Conservation (phyloP, 2,888 invertebrate genomes). For the Scaptodrosophila latifasciaeformis region DNA sequence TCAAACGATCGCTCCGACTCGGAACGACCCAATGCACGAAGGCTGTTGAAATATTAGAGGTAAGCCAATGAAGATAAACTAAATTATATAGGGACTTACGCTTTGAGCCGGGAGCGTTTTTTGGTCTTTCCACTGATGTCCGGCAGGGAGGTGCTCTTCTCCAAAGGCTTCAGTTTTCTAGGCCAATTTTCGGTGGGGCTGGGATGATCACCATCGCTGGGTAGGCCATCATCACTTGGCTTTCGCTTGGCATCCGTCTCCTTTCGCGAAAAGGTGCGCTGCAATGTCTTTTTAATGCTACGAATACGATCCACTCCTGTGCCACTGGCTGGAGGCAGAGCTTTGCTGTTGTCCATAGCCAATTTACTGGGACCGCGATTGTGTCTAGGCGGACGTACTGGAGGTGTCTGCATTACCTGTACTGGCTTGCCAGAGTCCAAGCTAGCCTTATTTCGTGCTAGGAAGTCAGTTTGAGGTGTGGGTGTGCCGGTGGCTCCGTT, state of each 20-base stretch:
- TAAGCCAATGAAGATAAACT: background rate
- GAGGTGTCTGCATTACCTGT: constrained; percentile 32
- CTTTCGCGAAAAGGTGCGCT: constrained; percentile 77
- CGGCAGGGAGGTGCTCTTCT: constrained; percentile 89
- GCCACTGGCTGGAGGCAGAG: constrained; percentile 18
- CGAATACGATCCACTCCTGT: constrained; percentile 64
- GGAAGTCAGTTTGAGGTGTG: constrained; percentile 72
- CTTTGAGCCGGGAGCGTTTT: constrained; percentile 81
- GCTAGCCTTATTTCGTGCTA: constrained; percentile 66
- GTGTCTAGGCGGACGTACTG: constrained; percentile 64
- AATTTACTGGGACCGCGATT: constrained; percentile 52
- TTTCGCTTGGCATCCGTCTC: constrained; percentile 62
- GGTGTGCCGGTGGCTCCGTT: constrained; percentile 29
- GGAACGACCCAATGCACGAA: constrained; percentile 77
- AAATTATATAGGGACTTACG: constrained; percentile 77
- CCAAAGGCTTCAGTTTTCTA: constrained; percentile 78
- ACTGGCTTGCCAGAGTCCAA: constrained; percentile 44
- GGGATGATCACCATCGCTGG: constrained; percentile 70
- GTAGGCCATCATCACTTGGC: constrained; percentile 61
- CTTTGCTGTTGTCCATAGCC: constrained; percentile 35
- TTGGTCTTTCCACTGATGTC: constrained; percentile 86
- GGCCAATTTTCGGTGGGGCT: constrained; percentile 80
- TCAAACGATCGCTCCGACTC: constrained; percentile 88
- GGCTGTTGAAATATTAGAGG: constrained; percentile 27
- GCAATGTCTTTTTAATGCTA: constrained; percentile 75